Percentiles rank a stretch among this genome's conserved stretches.
phyloP scores from a whole-genome alignment of 2,888 invertebrate species.

The Desoria tigrina region DNA sequence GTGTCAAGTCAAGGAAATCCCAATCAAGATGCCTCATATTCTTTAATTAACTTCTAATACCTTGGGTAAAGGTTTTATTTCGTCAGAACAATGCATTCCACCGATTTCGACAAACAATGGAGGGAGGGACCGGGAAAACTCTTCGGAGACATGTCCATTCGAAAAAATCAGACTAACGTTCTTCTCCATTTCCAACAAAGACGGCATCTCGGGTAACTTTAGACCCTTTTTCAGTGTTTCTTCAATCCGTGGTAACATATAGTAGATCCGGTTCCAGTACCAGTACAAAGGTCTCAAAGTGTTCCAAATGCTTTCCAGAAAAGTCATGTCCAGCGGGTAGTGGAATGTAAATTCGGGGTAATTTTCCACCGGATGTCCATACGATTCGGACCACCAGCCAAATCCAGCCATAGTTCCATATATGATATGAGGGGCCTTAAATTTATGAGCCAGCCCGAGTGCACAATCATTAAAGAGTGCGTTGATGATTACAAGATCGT shows the following conservation, averaged over 20 bases:
- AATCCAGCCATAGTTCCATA: constrained; percentile 38
- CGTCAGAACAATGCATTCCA: constrained; percentile 28
- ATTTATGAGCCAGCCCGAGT: constrained; percentile 34
- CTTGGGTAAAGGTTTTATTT: constrained; percentile 30
- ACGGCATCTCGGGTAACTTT: constrained; percentile 33
- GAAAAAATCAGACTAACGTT: constrained; percentile 42
- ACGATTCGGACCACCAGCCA: constrained; percentile 32
- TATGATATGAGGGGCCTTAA: constrained; percentile 36
- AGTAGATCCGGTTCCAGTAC: constrained; percentile 15
- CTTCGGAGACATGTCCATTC: constrained; percentile 45
- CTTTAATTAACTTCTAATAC: constrained; percentile 13
- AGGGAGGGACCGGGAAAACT: constrained; percentile 35
- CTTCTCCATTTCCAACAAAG: constrained; percentile 31
- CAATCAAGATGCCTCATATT: neutral
- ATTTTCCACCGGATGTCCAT: constrained; percentile 29
- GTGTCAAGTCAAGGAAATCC: neutral
- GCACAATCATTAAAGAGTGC: constrained; percentile 47
- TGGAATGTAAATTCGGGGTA: constrained; percentile 30
- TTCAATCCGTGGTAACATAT: constrained; percentile 33
- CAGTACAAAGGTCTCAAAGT: constrained; percentile 22
- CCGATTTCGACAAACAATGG: constrained; percentile 32
- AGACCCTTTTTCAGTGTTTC: constrained; percentile 27
- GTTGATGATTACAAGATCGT: constrained; percentile 44
- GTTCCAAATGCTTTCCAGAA: constrained; percentile 26
- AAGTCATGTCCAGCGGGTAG: constrained; percentile 26